Evolutionary conservation across 2,113 vertebrate species (phyloP), one percentile per base, ranked within the genome.

Genomic region (Vulpes lagopus): DNA sequence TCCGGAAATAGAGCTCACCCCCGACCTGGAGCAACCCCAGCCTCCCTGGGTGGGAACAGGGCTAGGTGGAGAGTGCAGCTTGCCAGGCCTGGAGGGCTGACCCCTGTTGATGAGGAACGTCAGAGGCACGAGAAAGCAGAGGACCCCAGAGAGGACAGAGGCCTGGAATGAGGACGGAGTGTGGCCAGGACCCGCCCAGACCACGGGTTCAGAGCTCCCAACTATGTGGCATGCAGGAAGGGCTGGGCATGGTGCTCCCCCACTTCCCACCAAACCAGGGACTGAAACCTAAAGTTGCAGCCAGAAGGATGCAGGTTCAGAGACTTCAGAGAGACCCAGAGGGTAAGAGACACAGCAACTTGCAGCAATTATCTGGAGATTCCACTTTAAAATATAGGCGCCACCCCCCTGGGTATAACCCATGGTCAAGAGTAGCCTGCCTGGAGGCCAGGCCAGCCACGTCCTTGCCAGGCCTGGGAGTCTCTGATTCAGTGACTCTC

Each of bases 21-120:
- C 89, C 3, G 57, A 97, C 97, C 95, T 43, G 15, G 19, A 85
- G 93, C 65, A 53, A 84, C 80, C 88, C 67, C 85, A 84, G 94
- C 80, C 94, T 97, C 94, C 59, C 88, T 95, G 97, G 96, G 98
- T 96, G 91, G 96, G 81, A 94, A 89, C 38, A 19, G 80, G 88
- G 62, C 88, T 78, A 71, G 96, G 65, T 88, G 79, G 92, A 73
- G 82, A 88, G 51, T 43, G 7, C 12, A 43, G 71, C 64, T 76
- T 80, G 71, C 92, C 95, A 96, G 86, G 91, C 38, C 55, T 78
- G 16, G 27, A 80, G 55, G 78, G 91, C 76, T 89, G 92, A 92
- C 81, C 94, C 79, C 55, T 86, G 55, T 69, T 95, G 60, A 81
- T 53, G 67, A 96, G 95, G 87, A 94, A 91, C 35, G 55, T 67